A percentile compares a stretch with the other conserved stretches of the same genome.
These are phyloP conservation scores for Neopipo cinnamomea DNA, from an alignment of 2,113 vertebrate species.

Conservation along the genomic window DNA sequence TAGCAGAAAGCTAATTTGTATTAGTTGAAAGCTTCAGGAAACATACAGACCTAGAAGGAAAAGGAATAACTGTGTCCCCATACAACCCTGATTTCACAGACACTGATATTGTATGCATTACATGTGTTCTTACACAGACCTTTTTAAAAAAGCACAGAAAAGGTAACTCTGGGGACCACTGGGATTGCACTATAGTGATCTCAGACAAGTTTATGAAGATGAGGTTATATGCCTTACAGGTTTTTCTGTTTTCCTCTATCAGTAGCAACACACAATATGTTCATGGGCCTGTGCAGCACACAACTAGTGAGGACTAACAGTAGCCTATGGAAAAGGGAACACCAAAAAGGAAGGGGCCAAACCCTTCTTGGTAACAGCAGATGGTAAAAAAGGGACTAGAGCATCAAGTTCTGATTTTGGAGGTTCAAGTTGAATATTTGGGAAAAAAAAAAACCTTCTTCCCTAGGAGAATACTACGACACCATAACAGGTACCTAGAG, in stretches of 20 bases:
- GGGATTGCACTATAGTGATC: neutral
- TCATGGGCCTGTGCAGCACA: neutral
- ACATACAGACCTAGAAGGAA: neutral
- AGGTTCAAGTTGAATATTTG: neutral
- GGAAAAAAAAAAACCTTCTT: rapidly evolving
- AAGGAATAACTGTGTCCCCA: neutral
- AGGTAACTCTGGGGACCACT: neutral
- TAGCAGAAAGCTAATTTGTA: neutral
- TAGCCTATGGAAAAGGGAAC: neutral
- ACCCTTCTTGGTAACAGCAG: neutral
- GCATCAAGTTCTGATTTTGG: neutral
- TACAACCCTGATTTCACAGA: neutral
- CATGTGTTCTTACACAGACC: neutral
- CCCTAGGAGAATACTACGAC: neutral
- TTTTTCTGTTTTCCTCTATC: neutral
- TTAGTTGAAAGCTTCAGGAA: neutral
- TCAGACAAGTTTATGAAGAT: neutral
- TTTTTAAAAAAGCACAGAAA: neutral
- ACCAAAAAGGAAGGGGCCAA: neutral
- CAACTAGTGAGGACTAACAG: neutral
- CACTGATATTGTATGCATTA: neutral
- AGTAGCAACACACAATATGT: neutral
- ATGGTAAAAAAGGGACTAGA: neutral
- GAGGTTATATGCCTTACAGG: neutral
- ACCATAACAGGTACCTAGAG: neutral